A percentile compares a stretch with the other conserved stretches of the same genome.
These are phyloP conservation scores for Hormaphis cornu DNA, from an alignment of 1,140 invertebrate species.

Conservation along the genomic window DNA sequence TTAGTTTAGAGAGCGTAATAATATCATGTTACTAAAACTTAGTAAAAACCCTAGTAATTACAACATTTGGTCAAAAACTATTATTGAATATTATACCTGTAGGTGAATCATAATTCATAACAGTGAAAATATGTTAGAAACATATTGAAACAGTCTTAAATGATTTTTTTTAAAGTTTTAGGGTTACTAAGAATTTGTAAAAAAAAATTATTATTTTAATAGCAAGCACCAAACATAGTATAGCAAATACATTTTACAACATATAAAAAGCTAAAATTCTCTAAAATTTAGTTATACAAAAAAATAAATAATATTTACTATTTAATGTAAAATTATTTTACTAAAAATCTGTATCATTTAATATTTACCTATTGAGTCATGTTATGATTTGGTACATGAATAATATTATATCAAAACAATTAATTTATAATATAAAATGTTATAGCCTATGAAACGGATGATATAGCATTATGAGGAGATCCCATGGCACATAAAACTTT, in stretches of 20 bases:
- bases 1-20: constrained; percentile 2
- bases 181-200: neutral
- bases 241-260: neutral
- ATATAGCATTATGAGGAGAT: constrained; percentile 80
- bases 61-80: no score
- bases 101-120: no score
- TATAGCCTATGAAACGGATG: constrained; percentile 70
- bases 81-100: no score
- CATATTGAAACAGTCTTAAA: no score
- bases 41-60: no score
- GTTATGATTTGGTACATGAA: neutral
- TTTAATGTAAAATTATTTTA: neutral
- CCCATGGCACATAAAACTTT: constrained; percentile 88
- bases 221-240: constrained; percentile 16
- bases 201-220: neutral
- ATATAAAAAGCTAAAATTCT: constrained; percentile 4
- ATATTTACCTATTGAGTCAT: constrained; percentile 1
- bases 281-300: neutral
- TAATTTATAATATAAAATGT: constrained; percentile 3
- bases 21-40: no score
- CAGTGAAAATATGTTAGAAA: no score
- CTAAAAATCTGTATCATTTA: neutral
- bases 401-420: neutral
- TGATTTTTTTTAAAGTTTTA: no score
- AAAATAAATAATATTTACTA: neutral